Evolutionary conservation across 2,797 vertebrate genomes (phyloP), one percentile per base, ranked within the genome.

Genomic region (Sardinella longiceps): DNA sequence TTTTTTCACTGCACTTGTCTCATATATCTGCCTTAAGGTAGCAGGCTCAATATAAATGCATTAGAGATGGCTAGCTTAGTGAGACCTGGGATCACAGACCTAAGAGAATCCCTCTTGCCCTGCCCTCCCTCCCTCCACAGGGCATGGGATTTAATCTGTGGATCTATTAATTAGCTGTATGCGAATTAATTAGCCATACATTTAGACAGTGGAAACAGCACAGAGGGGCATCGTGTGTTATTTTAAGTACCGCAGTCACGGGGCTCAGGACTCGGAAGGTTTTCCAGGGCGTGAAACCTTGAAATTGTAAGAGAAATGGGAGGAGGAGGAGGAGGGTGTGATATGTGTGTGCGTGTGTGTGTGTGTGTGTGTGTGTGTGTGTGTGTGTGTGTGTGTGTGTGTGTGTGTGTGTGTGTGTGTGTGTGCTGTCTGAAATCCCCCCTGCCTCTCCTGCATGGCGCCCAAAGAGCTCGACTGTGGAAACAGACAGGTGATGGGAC

Each of bases 401-500:
- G n/a, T n/a, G n/a, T n/a, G n/a, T n/a, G n/a, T n/a, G n/a, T n/a
- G n/a, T n/a, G n/a, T n/a, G n/a, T n/a, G n/a, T 33, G 37, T 43
- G 18, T 20, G 18, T 77, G 66, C 66, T 37, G 10, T 20, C 1
- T 39, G 66, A 37, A 37, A 37, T 74, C 66, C 66, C 66, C 37
- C 30, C 18, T 43, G 70, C 37, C n/a, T 77, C 18, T 43, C 18
- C 33, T 37, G 1, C 28, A 30, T n/a, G 46, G 46, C 1, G 46
- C 37, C 70, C 70, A 39, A 1, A 39, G 30, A 74, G 30, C 33
- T 74, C 33, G 33, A 33, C 33, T 74, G 66, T 70, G 33, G 20
- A 77, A 39, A 77, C 37, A 77, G 70, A 77, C 70, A 77, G 70
- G 70, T 77, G 70, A 77, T 43, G 37, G 37, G 6, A 43, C 70